phyloP scores from a whole-genome alignment of 2,888 invertebrate genomes.

The Sepiola atlantica region DNA sequence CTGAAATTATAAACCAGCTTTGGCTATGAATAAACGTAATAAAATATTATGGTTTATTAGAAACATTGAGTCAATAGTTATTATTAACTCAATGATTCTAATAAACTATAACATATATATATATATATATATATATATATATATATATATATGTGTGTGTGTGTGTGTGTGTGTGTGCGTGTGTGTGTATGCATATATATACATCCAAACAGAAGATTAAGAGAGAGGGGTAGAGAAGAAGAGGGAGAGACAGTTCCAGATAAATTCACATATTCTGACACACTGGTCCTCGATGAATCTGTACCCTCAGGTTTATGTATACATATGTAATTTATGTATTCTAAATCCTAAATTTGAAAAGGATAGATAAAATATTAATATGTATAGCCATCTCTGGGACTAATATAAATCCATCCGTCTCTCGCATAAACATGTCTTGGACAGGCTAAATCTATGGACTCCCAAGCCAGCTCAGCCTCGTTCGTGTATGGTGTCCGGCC shows the following conservation, averaged over 20 bases:
- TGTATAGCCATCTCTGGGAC: constrained; percentile 20
- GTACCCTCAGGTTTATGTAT: not conserved
- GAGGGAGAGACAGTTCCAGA: not conserved
- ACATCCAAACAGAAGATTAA: not conserved
- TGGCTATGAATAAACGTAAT: too few species aligned
- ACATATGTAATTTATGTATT: constrained; percentile 9
- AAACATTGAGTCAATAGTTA: too few species aligned
- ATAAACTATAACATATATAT: not conserved
- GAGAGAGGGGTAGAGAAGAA: not conserved
- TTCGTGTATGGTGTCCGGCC: not conserved
- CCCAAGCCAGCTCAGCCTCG: not conserved
- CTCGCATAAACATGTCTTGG: constrained; percentile 18
- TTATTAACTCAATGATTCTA: too few species aligned
- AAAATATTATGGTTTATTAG: too few species aligned
- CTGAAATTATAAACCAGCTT: too few species aligned
- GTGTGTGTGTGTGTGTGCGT: not conserved
- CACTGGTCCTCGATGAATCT: not conserved
- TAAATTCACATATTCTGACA: not conserved
- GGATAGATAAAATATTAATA: constrained; percentile 32
- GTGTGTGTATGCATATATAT: not conserved
- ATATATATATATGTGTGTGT: not conserved
- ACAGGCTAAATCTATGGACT: not conserved
- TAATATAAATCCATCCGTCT: not conserved
- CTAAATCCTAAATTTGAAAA: not conserved
- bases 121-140: not conserved